These are phyloP conservation scores for Smittia sp. DNA, from an alignment of 2,888 invertebrate genomes.

Conservation along the genomic window DNA sequence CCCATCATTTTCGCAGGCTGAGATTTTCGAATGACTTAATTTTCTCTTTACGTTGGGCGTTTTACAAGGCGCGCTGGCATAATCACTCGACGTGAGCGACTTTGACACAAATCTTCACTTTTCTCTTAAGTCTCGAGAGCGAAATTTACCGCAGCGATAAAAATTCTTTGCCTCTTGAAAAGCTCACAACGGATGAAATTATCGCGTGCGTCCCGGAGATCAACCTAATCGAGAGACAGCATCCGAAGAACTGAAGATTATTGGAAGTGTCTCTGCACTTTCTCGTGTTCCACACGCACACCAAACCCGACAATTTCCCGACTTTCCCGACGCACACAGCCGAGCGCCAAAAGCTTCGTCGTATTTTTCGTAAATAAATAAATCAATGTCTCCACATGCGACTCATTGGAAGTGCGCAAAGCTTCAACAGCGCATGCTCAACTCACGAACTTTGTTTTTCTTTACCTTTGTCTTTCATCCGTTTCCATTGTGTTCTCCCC, in stretches of 20 bases:
- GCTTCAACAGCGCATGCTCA: conserved; percentile 18
- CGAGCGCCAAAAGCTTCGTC: background rate
- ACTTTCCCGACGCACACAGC: background rate
- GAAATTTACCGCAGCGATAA: background rate
- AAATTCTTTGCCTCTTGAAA: too few species aligned
- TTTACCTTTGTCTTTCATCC: conserved; percentile 16
- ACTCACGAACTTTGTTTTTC: conserved; percentile 24
- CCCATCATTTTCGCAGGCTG: conserved; percentile 22
- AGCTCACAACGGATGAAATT: background rate
- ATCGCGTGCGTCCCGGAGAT: background rate
- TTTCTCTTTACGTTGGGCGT: background rate
- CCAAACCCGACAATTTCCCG: background rate
- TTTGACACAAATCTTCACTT: background rate
- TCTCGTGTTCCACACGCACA: conserved; percentile 12
- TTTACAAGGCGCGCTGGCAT: background rate
- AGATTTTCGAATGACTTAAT: conserved; percentile 18
- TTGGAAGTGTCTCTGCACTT: conserved; percentile 17
- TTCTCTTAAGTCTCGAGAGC: background rate
- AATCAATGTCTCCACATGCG: conserved; percentile 40
- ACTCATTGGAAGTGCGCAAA: conserved; percentile 24
- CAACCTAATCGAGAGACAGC: conserved; percentile 32
- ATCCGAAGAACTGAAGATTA: conserved; percentile 39
- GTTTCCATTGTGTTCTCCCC: conserved; percentile 19
- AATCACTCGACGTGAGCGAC: background rate
- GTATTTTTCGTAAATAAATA: conserved; percentile 19